Evolutionary conservation across 2,888 invertebrate species (phyloP).

Genomic region (Diarsia dahlii): DNA sequence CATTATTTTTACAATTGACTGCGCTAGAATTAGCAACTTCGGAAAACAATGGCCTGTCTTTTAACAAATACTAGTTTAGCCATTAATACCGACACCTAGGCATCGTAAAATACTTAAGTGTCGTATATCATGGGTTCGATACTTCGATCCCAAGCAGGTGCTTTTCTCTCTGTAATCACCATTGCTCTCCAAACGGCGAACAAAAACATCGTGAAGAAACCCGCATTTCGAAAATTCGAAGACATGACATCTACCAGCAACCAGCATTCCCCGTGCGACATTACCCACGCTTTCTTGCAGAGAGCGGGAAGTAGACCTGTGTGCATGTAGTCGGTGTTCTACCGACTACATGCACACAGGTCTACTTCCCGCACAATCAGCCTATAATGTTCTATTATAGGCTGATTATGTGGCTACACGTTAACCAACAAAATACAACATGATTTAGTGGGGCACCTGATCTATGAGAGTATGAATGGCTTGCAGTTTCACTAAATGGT

Average conservation of each 20-base stretch:
- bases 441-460: conserved; percentile 72
- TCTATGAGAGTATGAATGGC: conserved; percentile 84
- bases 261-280: neutral
- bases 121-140: neutral
- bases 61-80: neutral
- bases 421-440: neutral
- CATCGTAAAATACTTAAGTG: neutral
- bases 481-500: conserved; percentile 79
- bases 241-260: neutral
- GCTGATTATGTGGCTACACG: neutral
- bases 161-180: neutral
- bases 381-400: too few species aligned
- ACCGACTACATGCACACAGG: too few species aligned
- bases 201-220: neutral
- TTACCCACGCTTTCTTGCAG: neutral
- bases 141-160: neutral
- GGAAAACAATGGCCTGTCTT: neutral
- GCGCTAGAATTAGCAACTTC: neutral
- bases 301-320: neutral
- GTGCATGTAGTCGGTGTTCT: too few species aligned
- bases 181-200: neutral
- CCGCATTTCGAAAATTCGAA: neutral
- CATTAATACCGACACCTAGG: neutral
- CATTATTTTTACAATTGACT: conserved; percentile 7
- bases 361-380: too few species aligned